These are phyloP conservation scores for Hemitrygon akajei DNA, from an alignment of 2,797 vertebrate genomes.

Conservation along the genomic window DNA sequence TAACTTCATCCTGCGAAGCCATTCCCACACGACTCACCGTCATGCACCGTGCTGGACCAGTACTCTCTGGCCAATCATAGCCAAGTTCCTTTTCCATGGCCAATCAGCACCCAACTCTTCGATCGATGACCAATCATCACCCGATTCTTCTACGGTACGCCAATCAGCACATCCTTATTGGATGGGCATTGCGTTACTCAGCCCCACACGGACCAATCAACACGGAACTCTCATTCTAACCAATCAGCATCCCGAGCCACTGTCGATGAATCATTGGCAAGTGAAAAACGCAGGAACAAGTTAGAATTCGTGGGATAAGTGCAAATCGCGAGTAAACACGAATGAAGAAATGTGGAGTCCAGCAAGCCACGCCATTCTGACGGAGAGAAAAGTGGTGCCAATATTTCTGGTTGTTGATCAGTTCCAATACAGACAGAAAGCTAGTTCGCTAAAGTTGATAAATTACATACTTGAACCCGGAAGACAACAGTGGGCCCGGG, in stretches of 20 bases:
- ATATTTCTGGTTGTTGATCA: no score
- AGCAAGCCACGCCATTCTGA: no score
- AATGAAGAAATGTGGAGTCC: no score
- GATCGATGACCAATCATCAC: not conserved
- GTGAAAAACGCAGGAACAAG: not conserved
- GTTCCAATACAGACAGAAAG: no score
- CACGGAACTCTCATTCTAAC: not conserved
- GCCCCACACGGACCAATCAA: not conserved
- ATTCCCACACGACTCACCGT: not conserved
- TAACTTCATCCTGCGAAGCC: conserved; percentile 48
- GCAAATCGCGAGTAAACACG: no score
- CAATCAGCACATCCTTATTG: not conserved
- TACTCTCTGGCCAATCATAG: not conserved
- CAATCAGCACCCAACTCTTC: not conserved
- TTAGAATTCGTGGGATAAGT: not conserved
- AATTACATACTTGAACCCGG: no score
- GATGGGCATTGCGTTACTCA: not conserved
- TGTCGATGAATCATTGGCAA: not conserved
- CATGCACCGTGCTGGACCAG: not conserved
- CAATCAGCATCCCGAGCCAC: not conserved
- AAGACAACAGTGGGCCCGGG: no score
- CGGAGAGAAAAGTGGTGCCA: no score
- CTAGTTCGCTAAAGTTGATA: no score
- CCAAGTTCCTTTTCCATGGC: no score
- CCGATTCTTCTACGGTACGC: not conserved